Evolutionary conservation across 2,888 invertebrate genomes (phyloP).

Genomic region (Dinocampus coccinellae): DNA sequence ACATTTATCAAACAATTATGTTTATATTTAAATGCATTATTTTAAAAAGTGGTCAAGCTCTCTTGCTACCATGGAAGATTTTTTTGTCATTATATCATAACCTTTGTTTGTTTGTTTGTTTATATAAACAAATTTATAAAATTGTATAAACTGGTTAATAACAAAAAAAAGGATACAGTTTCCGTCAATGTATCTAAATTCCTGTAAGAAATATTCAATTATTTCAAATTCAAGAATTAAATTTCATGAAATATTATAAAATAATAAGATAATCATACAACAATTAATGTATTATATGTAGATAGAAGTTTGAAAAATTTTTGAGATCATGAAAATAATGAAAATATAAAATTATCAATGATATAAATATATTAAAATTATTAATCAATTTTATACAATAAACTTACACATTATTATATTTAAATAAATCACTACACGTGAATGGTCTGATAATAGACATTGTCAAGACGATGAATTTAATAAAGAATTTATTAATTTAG

Average conservation of each 20-base stretch:
- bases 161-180: conserved; percentile 76
- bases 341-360: too few species aligned
- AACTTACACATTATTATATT: conserved; percentile 94
- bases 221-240: too few species aligned
- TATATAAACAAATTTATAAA: not conserved
- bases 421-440: conserved; percentile 93
- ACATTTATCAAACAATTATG: not conserved
- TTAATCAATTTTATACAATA: conserved; percentile 34
- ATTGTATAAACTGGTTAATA: not conserved
- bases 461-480: conserved; percentile 41
- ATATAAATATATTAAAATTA: too few species aligned
- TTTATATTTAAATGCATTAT: too few species aligned
- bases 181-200: conserved; percentile 98
- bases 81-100: too few species aligned
- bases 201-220: conserved; percentile 75
- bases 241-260: not conserved
- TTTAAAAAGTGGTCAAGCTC: too few species aligned
- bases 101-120: not conserved
- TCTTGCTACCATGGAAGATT: too few species aligned
- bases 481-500: not conserved
- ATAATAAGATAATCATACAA: too few species aligned
- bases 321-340: too few species aligned
- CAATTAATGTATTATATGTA: too few species aligned
- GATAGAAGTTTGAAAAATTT: too few species aligned
- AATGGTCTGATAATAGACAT: conserved; percentile 96